These are phyloP conservation scores for Oscheius sp. DNA, from an alignment of 2,888 invertebrate genomes.

Conservation along the genomic window DNA sequence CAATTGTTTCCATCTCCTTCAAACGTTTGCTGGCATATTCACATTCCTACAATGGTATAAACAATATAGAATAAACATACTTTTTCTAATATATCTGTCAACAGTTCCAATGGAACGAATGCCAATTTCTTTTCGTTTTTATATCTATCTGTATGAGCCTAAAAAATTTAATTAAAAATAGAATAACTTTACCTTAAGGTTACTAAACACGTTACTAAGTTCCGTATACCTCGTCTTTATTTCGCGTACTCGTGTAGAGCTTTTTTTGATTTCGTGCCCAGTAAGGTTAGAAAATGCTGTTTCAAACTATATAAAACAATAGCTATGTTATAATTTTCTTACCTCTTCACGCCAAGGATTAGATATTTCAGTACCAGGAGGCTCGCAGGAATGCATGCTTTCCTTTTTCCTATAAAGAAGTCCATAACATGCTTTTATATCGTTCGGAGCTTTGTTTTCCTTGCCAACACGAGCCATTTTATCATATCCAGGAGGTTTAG, in stretches of 20 bases:
- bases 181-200: conserved; percentile 36
- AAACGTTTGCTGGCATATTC: neutral
- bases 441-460: conserved; percentile 10
- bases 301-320: conserved; percentile 31
- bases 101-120: conserved; percentile 56
- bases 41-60: neutral
- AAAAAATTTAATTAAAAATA: neutral
- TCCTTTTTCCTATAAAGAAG: conserved; percentile 36
- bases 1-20: conserved; percentile 29
- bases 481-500: conserved; percentile 49
- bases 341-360: conserved; percentile 25
- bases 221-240: conserved; percentile 41
- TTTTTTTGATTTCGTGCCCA: conserved; percentile 41
- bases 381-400: neutral
- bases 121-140: conserved; percentile 48
- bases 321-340: neutral
- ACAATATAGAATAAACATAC: conserved; percentile 34
- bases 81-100: conserved; percentile 52
- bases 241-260: conserved; percentile 40
- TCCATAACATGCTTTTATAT: conserved; percentile 35
- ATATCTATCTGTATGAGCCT: conserved; percentile 39
- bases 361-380: conserved; percentile 37
- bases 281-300: conserved; percentile 41
- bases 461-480: neutral
- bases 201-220: conserved; percentile 40